Base-by-base conservation (phyloP, 2,888 invertebrate genomes). In the Ephialtes manifestator region DNA sequence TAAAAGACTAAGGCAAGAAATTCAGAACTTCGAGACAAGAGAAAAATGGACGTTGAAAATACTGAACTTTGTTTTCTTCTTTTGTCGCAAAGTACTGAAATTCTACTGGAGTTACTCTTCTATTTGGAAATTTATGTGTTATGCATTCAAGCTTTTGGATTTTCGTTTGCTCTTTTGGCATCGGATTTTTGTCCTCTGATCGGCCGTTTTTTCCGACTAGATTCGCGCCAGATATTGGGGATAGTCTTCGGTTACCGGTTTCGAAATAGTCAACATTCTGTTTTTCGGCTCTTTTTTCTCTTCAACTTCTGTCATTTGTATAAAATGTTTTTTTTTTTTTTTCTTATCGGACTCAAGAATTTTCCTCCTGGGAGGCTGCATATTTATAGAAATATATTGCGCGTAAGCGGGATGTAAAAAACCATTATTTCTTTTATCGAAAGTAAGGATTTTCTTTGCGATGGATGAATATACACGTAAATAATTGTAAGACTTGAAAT, bases 261-360 rank as follows among this genome's bases (percentile, higher is more conserved):
- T 58, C 55, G 43, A 77, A 46, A 39, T 18, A 68, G 46, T 43
- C 68, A 46, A 55, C 39, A 24, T 58, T 68, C 55, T 48, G 24
- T 55, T 53, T 68, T 43, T 46, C 53, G 5, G 24, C 35, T 63
- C 48, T 65, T 48, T 68, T 55, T 53, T 65, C 35, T 67, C 67
- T 43, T 24, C 11, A 20, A 77, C 35, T 58, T 68, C 43, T 7
- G 31, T 35, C n/a, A 55, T 67, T 58, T 68, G 68, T 68, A 68
- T 35, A 24, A 39, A 20, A n/a, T 48, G 24, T 48, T 31, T 46
- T 51, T 48, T 53, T 31, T 53, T 31, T 28, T 53, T 31, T 18
- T 53, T 53, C 35, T 35, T 53, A 46, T 31, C 65, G 58, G 28
- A 58, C 28, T 58, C 39, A 4, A 10, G 20, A 13, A 20, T 71